These are phyloP conservation scores for Beroe forskalii DNA, from an alignment of 37 sponge, comb jelly and placozoan genomes.

Conservation along the genomic window DNA sequence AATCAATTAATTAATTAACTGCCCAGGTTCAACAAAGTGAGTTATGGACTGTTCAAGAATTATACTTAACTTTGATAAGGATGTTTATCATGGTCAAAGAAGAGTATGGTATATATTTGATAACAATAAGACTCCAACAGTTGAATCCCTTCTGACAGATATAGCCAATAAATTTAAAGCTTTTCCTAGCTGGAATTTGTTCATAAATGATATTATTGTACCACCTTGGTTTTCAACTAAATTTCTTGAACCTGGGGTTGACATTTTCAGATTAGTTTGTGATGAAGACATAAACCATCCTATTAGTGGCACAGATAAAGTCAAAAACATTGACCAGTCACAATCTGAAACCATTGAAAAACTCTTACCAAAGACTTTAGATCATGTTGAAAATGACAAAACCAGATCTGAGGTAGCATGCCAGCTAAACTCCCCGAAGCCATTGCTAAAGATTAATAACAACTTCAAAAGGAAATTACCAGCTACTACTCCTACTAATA, in stretches of 20 bases:
- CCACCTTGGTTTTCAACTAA: background rate
- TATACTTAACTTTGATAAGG: conserved; percentile 7
- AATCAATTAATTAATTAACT: too few relatives aligned
- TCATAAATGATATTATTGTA: background rate
- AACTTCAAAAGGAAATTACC: conserved; percentile 24
- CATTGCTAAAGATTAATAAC: background rate
- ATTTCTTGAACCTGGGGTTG: background rate
- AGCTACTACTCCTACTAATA: background rate
- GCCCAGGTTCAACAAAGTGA: too few relatives aligned
- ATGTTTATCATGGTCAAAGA: background rate
- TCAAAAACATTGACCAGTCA: background rate
- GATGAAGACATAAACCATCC: background rate
- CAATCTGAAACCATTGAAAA: background rate
- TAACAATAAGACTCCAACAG: background rate
- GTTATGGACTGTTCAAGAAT: too few relatives aligned
- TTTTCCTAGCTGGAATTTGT: background rate
- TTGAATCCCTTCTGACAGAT: background rate
- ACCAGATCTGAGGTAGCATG: background rate
- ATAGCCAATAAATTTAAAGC: background rate
- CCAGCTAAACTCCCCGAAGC: background rate
- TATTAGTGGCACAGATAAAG: background rate
- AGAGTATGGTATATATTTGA: conserved; percentile 26
- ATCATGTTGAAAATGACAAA: background rate
- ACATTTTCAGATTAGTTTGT: background rate
- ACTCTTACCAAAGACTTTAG: too few relatives aligned